Percentiles rank a stretch among this genome's conserved stretches.
phyloP scores from a whole-genome alignment of 2,888 invertebrate species.

The Callyntrura guangdongensis region DNA sequence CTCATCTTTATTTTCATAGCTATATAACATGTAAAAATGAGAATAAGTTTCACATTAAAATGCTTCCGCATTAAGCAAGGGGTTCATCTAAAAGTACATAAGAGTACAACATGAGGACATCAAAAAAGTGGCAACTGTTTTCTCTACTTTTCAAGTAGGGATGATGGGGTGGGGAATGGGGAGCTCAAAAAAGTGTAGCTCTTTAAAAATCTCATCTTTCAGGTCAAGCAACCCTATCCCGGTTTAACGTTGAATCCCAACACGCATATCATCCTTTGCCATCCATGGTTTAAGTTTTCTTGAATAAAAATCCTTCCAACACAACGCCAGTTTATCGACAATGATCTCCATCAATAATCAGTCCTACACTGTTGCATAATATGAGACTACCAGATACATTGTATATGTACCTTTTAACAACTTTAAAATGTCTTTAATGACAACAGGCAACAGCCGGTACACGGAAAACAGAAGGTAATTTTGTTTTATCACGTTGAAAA shows the following conservation, averaged over 20 bases:
- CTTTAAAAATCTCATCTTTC: conserved; percentile 77
- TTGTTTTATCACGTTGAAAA: conserved; percentile 12
- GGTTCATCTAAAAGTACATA: neutral
- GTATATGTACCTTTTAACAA: conserved; percentile 46
- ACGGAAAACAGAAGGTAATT: conserved; percentile 73
- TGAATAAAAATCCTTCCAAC: conserved; percentile 49
- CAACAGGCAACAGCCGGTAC: conserved; percentile 74
- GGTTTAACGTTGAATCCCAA: neutral
- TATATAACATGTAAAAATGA: neutral
- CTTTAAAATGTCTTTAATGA: conserved; percentile 56
- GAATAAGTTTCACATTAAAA: conserved; percentile 25
- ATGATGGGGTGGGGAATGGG: neutral
- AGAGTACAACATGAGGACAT: conserved; percentile 5
- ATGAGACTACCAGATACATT: conserved; percentile 11
- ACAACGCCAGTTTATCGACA: conserved; percentile 36
- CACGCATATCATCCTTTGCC: conserved; percentile 24
- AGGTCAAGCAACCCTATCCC: conserved; percentile 75
- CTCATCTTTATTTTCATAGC: conserved; percentile 43
- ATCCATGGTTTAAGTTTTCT: neutral
- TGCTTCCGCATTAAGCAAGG: neutral
- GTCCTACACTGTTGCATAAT: conserved; percentile 30
- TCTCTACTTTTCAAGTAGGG: conserved; percentile 13
- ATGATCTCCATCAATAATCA: conserved; percentile 63
- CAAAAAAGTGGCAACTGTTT: conserved; percentile 64
- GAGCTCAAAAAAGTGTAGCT: conserved; percentile 33